A percentile compares a stretch with the other conserved stretches of the same genome.
Conservation (phyloP, 2,797 vertebrate species). For the Synaphobranchus kaupii region DNA sequence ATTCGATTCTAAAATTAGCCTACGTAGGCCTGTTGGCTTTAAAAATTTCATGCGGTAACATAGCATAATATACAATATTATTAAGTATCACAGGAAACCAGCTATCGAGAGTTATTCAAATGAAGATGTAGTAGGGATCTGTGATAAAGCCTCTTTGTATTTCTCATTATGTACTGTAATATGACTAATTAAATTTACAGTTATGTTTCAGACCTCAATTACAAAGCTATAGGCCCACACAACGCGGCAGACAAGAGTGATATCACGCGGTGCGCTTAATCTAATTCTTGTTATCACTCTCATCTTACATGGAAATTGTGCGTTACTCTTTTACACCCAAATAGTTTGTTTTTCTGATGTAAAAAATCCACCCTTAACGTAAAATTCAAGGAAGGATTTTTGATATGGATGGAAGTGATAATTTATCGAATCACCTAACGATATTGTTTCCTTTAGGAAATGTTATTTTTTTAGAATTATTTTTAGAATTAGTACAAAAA, state of each 20-base stretch:
- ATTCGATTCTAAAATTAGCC: background rate
- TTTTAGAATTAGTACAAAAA: too few relatives aligned
- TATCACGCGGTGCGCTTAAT: background rate
- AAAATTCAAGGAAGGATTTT: background rate
- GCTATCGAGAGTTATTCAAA: background rate
- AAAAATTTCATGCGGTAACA: background rate
- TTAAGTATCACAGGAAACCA: background rate
- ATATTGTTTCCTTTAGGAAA: too few relatives aligned
- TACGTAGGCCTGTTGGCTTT: background rate
- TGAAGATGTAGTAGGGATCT: background rate
- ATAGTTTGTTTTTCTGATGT: background rate
- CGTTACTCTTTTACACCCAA: background rate
- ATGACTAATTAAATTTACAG: background rate
- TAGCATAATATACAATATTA: background rate
- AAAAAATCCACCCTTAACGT: background rate
- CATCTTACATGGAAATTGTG: background rate
- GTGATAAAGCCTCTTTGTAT: background rate
- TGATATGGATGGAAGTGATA: background rate
- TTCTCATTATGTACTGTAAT: background rate
- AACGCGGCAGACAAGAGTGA: background rate
- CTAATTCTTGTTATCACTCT: constrained; percentile 9
- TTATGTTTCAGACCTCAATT: constrained; percentile 1
- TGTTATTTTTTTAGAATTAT: too few relatives aligned
- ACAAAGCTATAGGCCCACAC: constrained; percentile 10
- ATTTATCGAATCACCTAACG: background rate